Evolutionary conservation across 2,113 vertebrate genomes (phyloP).

Genomic region (Erinaceus europaeus): DNA sequence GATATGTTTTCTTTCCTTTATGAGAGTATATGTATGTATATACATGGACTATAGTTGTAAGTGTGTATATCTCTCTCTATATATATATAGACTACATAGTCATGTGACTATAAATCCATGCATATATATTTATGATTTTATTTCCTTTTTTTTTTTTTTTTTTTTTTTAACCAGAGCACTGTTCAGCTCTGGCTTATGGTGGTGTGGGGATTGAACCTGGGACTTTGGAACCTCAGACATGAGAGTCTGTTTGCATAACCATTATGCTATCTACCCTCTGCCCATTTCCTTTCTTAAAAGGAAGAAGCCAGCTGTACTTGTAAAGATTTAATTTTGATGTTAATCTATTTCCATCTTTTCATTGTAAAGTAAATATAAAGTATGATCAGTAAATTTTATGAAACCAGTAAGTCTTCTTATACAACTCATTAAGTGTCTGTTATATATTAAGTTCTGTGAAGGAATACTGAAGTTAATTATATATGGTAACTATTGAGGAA

Average conservation of each 20-base stretch:
- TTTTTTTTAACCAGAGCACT: no score
- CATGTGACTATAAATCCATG: no score
- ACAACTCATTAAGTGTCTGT: not conserved
- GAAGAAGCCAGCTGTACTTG: not conserved
- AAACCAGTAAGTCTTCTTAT: not conserved
- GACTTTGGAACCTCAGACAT: no score
- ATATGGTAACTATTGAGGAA: not conserved
- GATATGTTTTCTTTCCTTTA: conserved; percentile 19
- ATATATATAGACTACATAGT: no score
- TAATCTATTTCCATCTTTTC: not conserved
- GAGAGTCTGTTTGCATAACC: no score
- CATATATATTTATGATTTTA: not conserved
- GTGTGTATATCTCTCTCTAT: no score
- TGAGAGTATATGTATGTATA: not conserved
- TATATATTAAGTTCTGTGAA: not conserved
- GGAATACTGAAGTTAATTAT: not conserved
- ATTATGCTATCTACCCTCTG: no score
- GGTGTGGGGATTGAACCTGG: no score
- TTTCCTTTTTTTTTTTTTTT: no score
- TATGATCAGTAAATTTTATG: not conserved
- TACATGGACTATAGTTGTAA: not conserved
- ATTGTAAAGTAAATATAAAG: not conserved
- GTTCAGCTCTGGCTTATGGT: no score
- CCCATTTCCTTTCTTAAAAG: no score
- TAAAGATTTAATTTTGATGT: not conserved